phyloP scores from a whole-genome alignment of 2,797 vertebrate genomes.

The Lophotriccus pileatus region DNA sequence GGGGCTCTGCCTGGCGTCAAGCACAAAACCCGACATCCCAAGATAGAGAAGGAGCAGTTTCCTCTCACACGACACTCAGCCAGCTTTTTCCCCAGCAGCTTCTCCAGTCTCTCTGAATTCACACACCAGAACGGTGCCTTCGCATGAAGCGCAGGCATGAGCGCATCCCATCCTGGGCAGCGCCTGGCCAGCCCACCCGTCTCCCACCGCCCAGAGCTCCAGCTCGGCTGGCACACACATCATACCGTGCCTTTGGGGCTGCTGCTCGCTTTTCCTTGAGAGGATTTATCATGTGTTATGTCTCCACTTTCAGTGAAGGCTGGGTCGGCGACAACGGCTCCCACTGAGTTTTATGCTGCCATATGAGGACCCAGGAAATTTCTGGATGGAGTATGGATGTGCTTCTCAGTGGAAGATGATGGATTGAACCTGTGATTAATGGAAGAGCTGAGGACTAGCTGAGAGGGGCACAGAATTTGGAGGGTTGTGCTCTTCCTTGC shows the following conservation, averaged over 20 bases:
- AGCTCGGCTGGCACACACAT: rapidly evolving
- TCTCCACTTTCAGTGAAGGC: background rate
- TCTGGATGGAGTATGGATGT: background rate
- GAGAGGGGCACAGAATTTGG: background rate
- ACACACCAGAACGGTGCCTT: rapidly evolving
- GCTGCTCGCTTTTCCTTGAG: rapidly evolving
- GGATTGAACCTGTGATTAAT: background rate
- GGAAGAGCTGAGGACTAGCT: background rate
- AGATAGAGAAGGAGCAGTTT: background rate
- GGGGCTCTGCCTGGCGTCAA: background rate
- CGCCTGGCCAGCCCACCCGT: background rate
- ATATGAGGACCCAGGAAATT: background rate
- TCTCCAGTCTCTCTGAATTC: background rate
- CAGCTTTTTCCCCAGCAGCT: background rate
- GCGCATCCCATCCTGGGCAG: rapidly evolving
- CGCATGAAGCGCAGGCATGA: rapidly evolving
- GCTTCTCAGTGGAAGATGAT: background rate
- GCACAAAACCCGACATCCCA: rapidly evolving
- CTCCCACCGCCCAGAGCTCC: rapidly evolving
- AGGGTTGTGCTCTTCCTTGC: background rate
- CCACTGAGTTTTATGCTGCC: background rate
- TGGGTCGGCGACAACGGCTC: background rate
- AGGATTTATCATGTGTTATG: background rate
- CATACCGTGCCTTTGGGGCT: background rate
- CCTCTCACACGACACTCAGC: background rate